Base-by-base conservation (phyloP, 1,140 invertebrate genomes). In the Zaprionus kolodkinae region DNA sequence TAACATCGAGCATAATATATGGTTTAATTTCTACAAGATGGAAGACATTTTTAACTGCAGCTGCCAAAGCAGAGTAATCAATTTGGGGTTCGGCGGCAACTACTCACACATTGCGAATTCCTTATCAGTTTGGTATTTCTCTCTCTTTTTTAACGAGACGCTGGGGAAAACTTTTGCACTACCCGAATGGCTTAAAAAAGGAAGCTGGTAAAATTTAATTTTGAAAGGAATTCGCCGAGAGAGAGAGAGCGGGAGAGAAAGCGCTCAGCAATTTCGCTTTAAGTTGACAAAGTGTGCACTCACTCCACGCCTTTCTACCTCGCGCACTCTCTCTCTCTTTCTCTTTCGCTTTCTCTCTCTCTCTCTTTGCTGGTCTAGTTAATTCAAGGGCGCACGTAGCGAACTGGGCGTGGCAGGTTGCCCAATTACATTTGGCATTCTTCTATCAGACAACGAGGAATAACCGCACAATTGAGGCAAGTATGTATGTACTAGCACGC, bases 351-450 rank as follows among this genome's bases (percentile, higher is more conserved):
- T 6, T 15, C 3, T 52, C 48, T 30, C 3, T 15, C n/a, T 35
- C 15, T 15, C 27, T 35, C 25, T 15, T 7, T 35, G 13, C 38
- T 45, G 40, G n/a, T 45, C 40, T 45, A 45, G n/a, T 33, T 21
- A 17, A 36, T 64, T 21, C 9, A 50, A 50, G 45, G 45, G 45
- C 45, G 45, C 45, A 50, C 45, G 45, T 50, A 50, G 45, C 45
- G 27, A 40, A 25, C 52, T 9, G 62, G 30, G 17, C 48, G 62
- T 61, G 59, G 56, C 40, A 15, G 40, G n/a, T 65, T 57, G 65
- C 43, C 40, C 72, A 74, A 74, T 74, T 71, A 75, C 40, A 65
- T 52, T 65, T 27, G 52, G 40, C 40, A 63, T 59, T 68, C 65
- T 36, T 50, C 65, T 50, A 68, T 50, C 54, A 56, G 65, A 50